Evolutionary conservation across 2,797 vertebrate genomes (phyloP), one percentile per base, ranked within the genome.

Genomic region (Alcedo quadribrachys): DNA sequence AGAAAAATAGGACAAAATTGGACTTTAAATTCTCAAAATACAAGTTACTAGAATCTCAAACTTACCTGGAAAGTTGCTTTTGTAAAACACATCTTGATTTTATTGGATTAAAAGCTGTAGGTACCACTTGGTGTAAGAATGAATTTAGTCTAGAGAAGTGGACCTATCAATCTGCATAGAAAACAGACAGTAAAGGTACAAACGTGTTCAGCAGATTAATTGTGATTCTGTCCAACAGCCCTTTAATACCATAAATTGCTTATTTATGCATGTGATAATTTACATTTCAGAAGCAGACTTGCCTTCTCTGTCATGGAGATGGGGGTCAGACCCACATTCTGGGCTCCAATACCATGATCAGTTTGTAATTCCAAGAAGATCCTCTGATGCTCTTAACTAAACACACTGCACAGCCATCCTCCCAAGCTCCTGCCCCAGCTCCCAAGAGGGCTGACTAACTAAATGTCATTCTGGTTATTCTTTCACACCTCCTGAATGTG

Each of bases 361-460:
- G 22, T 55, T 30, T 13, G 12, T 14, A 79, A 9, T 4, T 51
- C 27, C 15, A 46, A 37, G 17, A 61, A 84, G 8, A 45, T n/a
- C 37, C 0, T 0, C 6, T n/a, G 40, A 32, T 55, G 27, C 8
- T 75, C 12, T 85, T 50, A 27, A 35, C 71, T 25, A 10, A 53
- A 6, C 4, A n/a, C 4, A 9, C 2, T 66, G 6, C 16, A 20
- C 11, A 53, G 20, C 30, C 6, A 4, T 53, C 25, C 15, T 85
- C 67, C 37, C 19, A 40, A 58, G n/a, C 15, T 63, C 76, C n/a
- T 81, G 18, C 4, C 20, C 11, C 14, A 20, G 12, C 7, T 70
- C 22, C n/a, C 19, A 28, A 43, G 15, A 53, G 4, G 58, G 13
- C 20, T 50, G 55, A 63, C 27, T 12, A 15, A 58, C 24, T 48